phyloP scores from a whole-genome alignment of 2,888 invertebrate species.

The Atherix ibis region DNA sequence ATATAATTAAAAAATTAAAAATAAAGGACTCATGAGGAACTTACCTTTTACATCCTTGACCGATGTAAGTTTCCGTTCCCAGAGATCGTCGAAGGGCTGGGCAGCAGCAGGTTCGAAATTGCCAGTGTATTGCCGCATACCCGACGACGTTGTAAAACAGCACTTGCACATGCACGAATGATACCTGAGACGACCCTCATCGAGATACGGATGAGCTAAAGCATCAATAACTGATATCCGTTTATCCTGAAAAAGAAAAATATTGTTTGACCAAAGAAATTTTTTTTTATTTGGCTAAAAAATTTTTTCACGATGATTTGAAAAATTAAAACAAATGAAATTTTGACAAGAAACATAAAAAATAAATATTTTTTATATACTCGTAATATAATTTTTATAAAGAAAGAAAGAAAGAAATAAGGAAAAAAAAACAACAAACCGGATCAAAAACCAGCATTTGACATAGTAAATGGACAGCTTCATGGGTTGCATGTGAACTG shows the following conservation, averaged over 20 bases:
- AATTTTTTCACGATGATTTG: slow-evolving; percentile 2
- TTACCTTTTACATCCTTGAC: slow-evolving; percentile 91
- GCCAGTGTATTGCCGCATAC: slow-evolving; percentile 76
- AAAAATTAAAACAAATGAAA: too few relatives aligned
- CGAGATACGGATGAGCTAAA: slow-evolving; percentile 90
- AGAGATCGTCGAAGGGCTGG: slow-evolving; percentile 84
- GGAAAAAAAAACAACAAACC: slow-evolving; percentile 31
- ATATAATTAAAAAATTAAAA: too few relatives aligned
- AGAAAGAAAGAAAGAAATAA: background rate
- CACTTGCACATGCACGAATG: slow-evolving; percentile 99
- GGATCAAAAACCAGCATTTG: slow-evolving; percentile 99
- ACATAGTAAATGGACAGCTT: slow-evolving; percentile 91
- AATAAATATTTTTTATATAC: background rate
- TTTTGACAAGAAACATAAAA: too few relatives aligned
- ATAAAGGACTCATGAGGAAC: too few relatives aligned
- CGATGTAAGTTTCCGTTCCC: slow-evolving; percentile 89
- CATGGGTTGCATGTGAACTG: slow-evolving; percentile 86
- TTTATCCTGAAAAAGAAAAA: slow-evolving; percentile 48
- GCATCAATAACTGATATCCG: slow-evolving; percentile 91
- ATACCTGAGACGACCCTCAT: slow-evolving; percentile 94
- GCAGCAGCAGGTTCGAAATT: slow-evolving; percentile 88
- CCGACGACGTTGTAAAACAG: slow-evolving; percentile 67
- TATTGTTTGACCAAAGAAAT: background rate
- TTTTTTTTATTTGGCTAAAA: background rate
- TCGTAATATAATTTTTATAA: too few relatives aligned